Evolutionary conservation across 2,797 vertebrate species (phyloP).

Genomic region (Pantherophis vulpinus): DNA sequence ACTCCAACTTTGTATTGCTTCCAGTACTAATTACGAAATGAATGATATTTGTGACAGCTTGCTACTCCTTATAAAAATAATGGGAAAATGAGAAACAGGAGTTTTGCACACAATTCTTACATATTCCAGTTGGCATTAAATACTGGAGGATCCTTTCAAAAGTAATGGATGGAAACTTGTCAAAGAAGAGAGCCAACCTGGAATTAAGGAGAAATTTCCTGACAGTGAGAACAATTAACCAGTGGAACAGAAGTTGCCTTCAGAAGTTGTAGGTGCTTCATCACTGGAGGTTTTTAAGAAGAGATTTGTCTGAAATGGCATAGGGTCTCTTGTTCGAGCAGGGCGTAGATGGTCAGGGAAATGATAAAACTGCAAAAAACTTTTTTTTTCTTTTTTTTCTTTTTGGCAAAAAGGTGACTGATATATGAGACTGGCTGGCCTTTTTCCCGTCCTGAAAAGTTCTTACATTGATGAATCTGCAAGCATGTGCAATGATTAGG

Average conservation of each 20-base stretch:
- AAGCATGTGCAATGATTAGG: slow-evolving; percentile 24
- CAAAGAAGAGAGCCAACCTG: background rate
- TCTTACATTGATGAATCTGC: slow-evolving; percentile 29
- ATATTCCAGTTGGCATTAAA: too few relatives aligned
- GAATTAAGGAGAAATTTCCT: background rate
- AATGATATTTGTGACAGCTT: background rate
- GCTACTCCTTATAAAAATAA: background rate
- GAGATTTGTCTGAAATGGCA: background rate
- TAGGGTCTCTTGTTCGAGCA: background rate
- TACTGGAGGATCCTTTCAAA: background rate
- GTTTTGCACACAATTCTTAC: background rate
- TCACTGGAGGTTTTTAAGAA: background rate
- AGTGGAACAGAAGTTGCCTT: background rate
- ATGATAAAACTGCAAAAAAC: slow-evolving; percentile 56
- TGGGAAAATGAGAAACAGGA: background rate
- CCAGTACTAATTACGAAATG: background rate
- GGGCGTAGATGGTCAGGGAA: background rate
- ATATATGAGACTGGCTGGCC: slow-evolving; percentile 25
- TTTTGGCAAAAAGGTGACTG: slow-evolving; percentile 21
- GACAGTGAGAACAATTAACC: background rate
- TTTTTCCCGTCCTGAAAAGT: slow-evolving; percentile 20
- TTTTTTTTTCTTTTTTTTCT: background rate
- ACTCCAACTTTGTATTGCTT: background rate
- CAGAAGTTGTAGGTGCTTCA: background rate
- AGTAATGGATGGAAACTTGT: background rate